Percentiles rank a stretch among this genome's conserved stretches.
Conservation (phyloP, 2,888 invertebrate species). For the Thymelicus acteon region DNA sequence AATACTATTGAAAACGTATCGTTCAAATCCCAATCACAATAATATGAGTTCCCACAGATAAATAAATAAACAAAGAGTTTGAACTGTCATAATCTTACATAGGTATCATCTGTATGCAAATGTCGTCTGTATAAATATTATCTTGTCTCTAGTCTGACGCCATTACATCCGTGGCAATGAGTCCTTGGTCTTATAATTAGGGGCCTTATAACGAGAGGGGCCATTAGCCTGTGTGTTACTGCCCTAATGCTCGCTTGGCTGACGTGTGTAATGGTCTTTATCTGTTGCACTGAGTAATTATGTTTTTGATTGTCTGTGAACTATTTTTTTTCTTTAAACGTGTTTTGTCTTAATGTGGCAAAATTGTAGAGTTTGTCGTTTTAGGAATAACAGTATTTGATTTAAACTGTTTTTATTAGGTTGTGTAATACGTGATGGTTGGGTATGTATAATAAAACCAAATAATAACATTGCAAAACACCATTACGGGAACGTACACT, state of each 20-base stretch:
- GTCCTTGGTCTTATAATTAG: conserved; percentile 66
- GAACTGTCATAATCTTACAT: conserved; percentile 40
- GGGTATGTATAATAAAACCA: too few relatives aligned
- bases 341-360: conserved; percentile 20
- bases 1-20: conserved; percentile 23
- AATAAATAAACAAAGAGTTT: conserved; percentile 31
- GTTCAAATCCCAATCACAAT: conserved; percentile 28
- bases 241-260: conserved; percentile 58
- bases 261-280: conserved; percentile 62
- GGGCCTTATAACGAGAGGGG: conserved; percentile 60
- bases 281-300: conserved; percentile 42
- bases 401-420: too few relatives aligned
- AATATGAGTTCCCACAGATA: conserved; percentile 32
- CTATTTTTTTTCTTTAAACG: conserved; percentile 4
- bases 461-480: too few relatives aligned
- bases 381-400: background rate
- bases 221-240: conserved; percentile 63
- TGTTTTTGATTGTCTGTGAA: conserved; percentile 34
- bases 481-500: too few relatives aligned
- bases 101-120: conserved; percentile 50
- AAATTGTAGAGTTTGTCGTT: conserved; percentile 10
- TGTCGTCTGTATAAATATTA: conserved; percentile 51
- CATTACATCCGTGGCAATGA: conserved; percentile 49
- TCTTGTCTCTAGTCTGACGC: conserved; percentile 48
- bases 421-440: too few relatives aligned